phyloP scores from a whole-genome alignment of 2,888 invertebrate species.

The Elegia similella region DNA sequence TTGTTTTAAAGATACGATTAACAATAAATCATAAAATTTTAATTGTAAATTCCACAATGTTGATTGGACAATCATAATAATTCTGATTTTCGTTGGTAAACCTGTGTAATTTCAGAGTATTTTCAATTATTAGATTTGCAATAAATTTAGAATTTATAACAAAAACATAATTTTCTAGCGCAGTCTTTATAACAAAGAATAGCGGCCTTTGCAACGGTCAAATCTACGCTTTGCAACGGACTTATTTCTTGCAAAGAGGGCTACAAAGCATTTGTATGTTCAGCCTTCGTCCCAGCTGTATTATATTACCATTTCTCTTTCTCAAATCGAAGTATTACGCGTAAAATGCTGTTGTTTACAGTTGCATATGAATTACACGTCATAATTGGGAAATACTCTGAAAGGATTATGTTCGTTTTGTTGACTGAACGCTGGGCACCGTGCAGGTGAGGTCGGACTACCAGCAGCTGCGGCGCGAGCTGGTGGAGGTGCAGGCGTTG shows the following conservation, averaged over 20 bases:
- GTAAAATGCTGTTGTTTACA: too few species aligned
- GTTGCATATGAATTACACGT: background rate
- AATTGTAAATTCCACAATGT: background rate
- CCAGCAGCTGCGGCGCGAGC: constrained; percentile 88
- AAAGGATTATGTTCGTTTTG: background rate
- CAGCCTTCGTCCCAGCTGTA: too few species aligned
- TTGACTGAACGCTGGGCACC: background rate
- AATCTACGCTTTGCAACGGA: too few species aligned
- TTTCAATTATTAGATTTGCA: too few species aligned
- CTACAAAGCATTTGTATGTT: too few species aligned
- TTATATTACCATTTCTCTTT: too few species aligned
- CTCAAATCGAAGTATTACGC: too few species aligned
- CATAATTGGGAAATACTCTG: constrained; percentile 1
- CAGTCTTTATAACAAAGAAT: background rate
- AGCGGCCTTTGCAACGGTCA: background rate
- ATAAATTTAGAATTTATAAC: background rate
- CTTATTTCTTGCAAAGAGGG: too few species aligned
- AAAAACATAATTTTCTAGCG: background rate
- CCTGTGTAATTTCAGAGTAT: background rate
- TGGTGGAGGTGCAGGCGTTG: constrained; percentile 89
- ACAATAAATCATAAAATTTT: background rate
- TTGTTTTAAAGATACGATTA: too few species aligned
- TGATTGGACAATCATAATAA: background rate
- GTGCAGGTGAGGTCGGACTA: constrained; percentile 87
- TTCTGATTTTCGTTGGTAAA: background rate